Base-by-base conservation (phyloP, 1,140 invertebrate species). In the Orchesella cincta region DNA sequence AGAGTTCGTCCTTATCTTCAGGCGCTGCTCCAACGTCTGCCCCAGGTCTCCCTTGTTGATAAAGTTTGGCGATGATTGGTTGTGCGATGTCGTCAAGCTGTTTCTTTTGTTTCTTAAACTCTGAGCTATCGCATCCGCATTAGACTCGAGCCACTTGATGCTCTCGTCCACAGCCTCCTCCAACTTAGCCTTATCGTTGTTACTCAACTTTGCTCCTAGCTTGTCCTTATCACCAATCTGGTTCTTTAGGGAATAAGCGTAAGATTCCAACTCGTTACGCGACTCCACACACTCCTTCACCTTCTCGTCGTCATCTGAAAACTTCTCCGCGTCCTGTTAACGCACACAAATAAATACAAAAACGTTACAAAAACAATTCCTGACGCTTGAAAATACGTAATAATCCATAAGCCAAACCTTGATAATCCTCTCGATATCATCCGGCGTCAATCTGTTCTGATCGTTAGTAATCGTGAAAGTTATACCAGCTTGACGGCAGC, bases 371-470 rank as follows among this genome's bases (percentile, higher is more conserved):
- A 18, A 46, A 46, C 18, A 46, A 46, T 8, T 46, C 18, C 5
- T 8, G 5, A 18, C 5, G 18, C 5, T 8, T 46, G 18, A 46
- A 8, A 46, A 46, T 75, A 46, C 18, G 18, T 46, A 46, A 5
- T 46, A n/a, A 52, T 62, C 3, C n/a, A 31, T 8, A 35, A 28
- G 1, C 20, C 23, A 71, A 71, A 51, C 73, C 85, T 94, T 95
- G 84, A 99, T 97, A 97, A 99, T 99, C 57, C 95, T 89, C 83
- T 99, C 97, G 83, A 99, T 99, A 83, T 99, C 97, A 84, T 99
- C 97, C 29, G 96, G 96, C 26, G 95, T 97, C 34, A 99, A 84
- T 78, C 97, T 89, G 86, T 98, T 98, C 85, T 99, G 96, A 84
- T 99, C 97, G 83, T 99, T 98, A 76, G 97, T 98, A 83, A 99